Base-by-base conservation (phyloP, 2,113 vertebrate species). In the Zonotrichia leucophrys region DNA sequence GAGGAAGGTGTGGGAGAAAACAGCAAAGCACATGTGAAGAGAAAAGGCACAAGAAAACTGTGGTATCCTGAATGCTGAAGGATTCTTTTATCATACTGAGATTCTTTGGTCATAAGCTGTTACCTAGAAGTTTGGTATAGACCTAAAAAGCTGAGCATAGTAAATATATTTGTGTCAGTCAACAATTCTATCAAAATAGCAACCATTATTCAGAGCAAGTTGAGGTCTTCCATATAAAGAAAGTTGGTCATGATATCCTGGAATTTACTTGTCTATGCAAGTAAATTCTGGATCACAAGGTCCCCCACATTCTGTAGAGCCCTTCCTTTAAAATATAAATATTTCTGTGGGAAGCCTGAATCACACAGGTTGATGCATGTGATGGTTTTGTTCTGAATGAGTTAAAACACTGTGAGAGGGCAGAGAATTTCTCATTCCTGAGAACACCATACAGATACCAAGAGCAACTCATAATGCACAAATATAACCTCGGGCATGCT, bases 1-100 rank as follows among this genome's bases (percentile, higher is more conserved):
- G 23, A 67, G 22, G 20, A 53, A 74, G 33, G 12, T 16, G 2
- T n/a, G 11, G 31, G 9, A 78, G n/a, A 70, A 93, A 83, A 87
- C 14, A 70, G 4, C 5, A 89, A 24, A 44, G 31, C 22, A 4
- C 8, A 23, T 4, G 5, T 39, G 12, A 69, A 47, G 22, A 47
- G 46, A 47, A 18, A 76, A 53, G 3, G 17, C 49, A 22, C 7
- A 66, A 58, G 27, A 28, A 59, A 88, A 62, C 4, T 28, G 15
- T 31, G 8, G 4, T 33, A 33, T 56, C 11, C 5, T 41, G 59
- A 63, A 78, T 0, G 0, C 7, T 56, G 13, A 79, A 77, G 28
- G 41, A 62, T 58, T 9, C 31, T 79, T 82, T 73, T 27, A 12
- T 41, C 21, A 18, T 22, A 53, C 9, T 56, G 19, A 66, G 44